phyloP scores from a whole-genome alignment of 2,797 vertebrate species.

The Numenius phaeopus region DNA sequence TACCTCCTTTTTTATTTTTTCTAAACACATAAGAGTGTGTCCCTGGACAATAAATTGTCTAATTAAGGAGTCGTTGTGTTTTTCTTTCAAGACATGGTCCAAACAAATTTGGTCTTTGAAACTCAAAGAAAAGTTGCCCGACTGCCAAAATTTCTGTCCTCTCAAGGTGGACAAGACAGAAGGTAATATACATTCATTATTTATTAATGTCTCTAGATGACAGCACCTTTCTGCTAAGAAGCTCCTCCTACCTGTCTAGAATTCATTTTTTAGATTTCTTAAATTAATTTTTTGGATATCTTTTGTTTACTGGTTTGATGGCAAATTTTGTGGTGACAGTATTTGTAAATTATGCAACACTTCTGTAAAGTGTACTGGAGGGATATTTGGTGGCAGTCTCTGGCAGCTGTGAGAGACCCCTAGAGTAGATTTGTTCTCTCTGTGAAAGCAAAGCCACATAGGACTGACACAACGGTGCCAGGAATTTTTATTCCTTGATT shows the following conservation, averaged over 20 bases:
- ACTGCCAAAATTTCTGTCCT: neutral
- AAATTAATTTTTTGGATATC: neutral
- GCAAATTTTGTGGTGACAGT: neutral
- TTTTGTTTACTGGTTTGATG: neutral
- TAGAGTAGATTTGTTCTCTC: neutral
- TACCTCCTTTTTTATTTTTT: neutral
- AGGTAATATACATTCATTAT: slow-evolving; percentile 29
- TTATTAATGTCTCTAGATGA: neutral
- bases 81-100: slow-evolving; percentile 68
- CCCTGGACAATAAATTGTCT: neutral
- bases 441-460: neutral
- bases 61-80: neutral
- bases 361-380: neutral
- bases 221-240: neutral
- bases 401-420: neutral
- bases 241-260: neutral
- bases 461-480: neutral
- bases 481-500: slow-evolving; percentile 5
- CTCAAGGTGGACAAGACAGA: neutral
- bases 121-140: slow-evolving; percentile 56
- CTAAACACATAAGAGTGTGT: neutral
- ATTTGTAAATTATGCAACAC: neutral
- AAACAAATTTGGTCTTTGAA: slow-evolving; percentile 48
- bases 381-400: neutral
- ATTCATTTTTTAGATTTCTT: neutral